A percentile compares a stretch with the other conserved stretches of the same genome.
phyloP scores from a whole-genome alignment of 2,113 vertebrate genomes.

The Calonectris borealis region DNA sequence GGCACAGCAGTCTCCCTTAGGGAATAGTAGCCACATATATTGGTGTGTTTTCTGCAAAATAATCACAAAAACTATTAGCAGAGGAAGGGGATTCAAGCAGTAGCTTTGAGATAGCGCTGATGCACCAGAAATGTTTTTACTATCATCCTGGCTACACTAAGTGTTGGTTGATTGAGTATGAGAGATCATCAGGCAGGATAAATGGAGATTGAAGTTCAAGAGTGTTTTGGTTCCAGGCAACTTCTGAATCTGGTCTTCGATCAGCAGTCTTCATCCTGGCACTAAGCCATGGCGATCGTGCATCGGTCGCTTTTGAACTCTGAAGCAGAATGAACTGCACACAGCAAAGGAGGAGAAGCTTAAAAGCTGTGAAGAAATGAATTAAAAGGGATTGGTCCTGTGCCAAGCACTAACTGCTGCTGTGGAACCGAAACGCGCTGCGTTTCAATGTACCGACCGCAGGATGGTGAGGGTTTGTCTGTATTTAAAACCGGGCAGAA shows the following conservation, averaged over 20 bases:
- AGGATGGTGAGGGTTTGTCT: background rate
- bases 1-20: background rate
- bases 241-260: background rate
- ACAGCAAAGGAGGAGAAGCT: background rate
- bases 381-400: background rate
- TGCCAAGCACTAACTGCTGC: background rate
- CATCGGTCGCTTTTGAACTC: fast-evolving
- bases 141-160: background rate
- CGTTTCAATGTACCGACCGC: fast-evolving
- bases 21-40: background rate
- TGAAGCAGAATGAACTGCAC: background rate
- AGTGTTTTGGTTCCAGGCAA: fast-evolving
- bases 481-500: background rate
- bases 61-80: background rate
- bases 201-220: background rate
- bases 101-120: background rate
- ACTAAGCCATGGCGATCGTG: fast-evolving
- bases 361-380: background rate
- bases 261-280: background rate
- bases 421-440: fast-evolving
- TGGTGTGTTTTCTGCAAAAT: background rate
- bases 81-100: background rate
- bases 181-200: background rate
- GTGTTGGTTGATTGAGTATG: background rate
- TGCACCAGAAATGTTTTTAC: background rate